Base-by-base conservation (phyloP, 1,140 invertebrate genomes). In the Aphidius gifuensis region DNA sequence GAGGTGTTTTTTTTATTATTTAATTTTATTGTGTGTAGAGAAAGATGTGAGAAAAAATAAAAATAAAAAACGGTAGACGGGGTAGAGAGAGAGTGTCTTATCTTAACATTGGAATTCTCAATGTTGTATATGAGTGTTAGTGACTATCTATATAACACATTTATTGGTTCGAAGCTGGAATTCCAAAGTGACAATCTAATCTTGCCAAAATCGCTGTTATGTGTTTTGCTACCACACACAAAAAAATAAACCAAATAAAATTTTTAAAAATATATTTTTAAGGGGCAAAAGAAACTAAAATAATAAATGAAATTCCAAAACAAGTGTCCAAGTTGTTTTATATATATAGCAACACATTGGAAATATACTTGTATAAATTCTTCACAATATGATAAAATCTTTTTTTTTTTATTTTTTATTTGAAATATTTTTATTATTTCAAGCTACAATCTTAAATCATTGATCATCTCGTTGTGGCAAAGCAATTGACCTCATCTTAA, bases 111-210 rank as follows among this genome's bases (percentile, higher is more conserved):
- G 61, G 61, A 62, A 62, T 62, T 62, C 43, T 9, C 44, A 8
- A 49, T 40, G 9, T 23, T 49, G 16, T 16, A 16, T 16, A 16
- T 16, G 16, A 16, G 16, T 16, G 16, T 16, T 16, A 16, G 16
- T 16, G 16, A 16, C 16, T 16, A 16, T 16, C 16, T 16, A 16
- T 16, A 16, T 9, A n/a, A 60, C 11, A 44, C n/a, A 23, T 60
- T 60, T 53, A 53, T 60, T 60, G 50, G 49, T 60, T 44, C 46
- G 50, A 43, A 47, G 39, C 2, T 16, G 56, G 61, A 54, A 62
- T 62, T 62, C 58, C 23, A 32, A 32, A 3, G 23, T 32, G 23
- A 32, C 61, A 63, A 58, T 63, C 56, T 63, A 63, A 63, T 63
- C 61, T 44, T 9, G 42, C n/a, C 11, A 51, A 53, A 63, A 58